Conservation (phyloP, 2,113 vertebrate species). For the Gila orcuttii region DNA sequence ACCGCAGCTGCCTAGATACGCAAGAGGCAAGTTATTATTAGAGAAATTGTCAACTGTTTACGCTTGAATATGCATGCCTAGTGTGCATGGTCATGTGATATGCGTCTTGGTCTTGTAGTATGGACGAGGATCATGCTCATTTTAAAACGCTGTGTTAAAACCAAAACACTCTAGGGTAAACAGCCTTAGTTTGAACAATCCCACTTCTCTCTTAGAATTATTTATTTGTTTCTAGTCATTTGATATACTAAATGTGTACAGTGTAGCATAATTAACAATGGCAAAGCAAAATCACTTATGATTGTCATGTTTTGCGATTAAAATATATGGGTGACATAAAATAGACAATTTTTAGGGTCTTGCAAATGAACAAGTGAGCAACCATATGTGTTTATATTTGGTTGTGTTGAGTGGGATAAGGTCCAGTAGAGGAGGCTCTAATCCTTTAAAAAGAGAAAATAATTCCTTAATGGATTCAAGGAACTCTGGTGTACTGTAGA, state of each 20-base stretch:
- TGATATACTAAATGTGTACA: neutral
- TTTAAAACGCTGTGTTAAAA: too few relatives aligned
- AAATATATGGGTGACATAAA: neutral
- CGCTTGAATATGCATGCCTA: too few relatives aligned
- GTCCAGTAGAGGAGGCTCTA: slow-evolving; percentile 38
- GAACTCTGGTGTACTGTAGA: neutral
- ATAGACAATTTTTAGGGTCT: neutral
- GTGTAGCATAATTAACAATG: neutral
- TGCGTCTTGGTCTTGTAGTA: too few relatives aligned
- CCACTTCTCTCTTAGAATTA: neutral
- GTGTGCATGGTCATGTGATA: too few relatives aligned
- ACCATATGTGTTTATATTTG: neutral
- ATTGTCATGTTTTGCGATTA: neutral
- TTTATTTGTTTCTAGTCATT: neutral
- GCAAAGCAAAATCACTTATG: neutral
- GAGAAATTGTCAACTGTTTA: too few relatives aligned
- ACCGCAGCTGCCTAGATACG: too few relatives aligned
- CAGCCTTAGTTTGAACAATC: neutral
- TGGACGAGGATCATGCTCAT: too few relatives aligned
- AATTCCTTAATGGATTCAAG: neutral
- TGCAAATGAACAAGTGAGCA: neutral
- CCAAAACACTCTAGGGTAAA: too few relatives aligned
- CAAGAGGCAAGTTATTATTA: too few relatives aligned
- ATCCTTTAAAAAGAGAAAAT: neutral
- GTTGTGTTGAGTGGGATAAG: neutral